Conservation (phyloP, 2,888 invertebrate genomes). For the Drosophila nigricruria region DNA sequence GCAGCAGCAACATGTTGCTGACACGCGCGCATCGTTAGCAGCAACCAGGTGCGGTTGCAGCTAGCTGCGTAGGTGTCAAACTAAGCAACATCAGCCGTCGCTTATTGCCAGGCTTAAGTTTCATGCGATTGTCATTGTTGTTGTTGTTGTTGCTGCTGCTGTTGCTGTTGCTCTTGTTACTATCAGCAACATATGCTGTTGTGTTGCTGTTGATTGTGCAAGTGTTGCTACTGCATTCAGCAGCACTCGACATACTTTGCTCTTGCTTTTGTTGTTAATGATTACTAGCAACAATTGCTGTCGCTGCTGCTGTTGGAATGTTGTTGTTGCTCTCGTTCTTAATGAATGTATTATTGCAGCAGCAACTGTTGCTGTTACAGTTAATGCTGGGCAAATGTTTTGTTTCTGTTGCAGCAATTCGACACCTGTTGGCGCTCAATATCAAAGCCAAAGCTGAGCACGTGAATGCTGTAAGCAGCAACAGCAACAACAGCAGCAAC, state of each 20-base stretch:
- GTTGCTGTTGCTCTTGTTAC: slow-evolving; percentile 33
- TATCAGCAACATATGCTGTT: slow-evolving; percentile 28
- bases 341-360: slow-evolving; percentile 47
- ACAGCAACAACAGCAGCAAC: slow-evolving; percentile 41
- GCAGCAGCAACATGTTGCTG: slow-evolving; percentile 61
- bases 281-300: slow-evolving; percentile 33
- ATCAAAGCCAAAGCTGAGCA: slow-evolving; percentile 60
- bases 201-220: slow-evolving; percentile 47
- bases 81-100: slow-evolving; percentile 45
- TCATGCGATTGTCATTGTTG: slow-evolving; percentile 36
- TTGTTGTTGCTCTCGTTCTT: slow-evolving; percentile 34
- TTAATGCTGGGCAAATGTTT: slow-evolving; percentile 20
- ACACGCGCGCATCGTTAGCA: slow-evolving; percentile 81
- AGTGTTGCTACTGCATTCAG: slow-evolving; percentile 44
- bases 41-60: slow-evolving; percentile 47
- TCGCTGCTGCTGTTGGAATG: slow-evolving; percentile 3
- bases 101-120: slow-evolving; percentile 31
- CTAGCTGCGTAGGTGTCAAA: slow-evolving; percentile 58
- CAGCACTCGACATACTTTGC: slow-evolving; percentile 45
- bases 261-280: slow-evolving; percentile 50
- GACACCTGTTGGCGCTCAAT: slow-evolving; percentile 63
- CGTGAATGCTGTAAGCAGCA: slow-evolving; percentile 53
- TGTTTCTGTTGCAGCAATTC: slow-evolving; percentile 29
- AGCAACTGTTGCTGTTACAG: slow-evolving; percentile 21
- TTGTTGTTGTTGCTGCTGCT: slow-evolving; percentile 28